These are phyloP conservation scores for Saimiri boliviensis DNA, from an alignment of 2,113 vertebrate genomes.

Conservation along the genomic window DNA sequence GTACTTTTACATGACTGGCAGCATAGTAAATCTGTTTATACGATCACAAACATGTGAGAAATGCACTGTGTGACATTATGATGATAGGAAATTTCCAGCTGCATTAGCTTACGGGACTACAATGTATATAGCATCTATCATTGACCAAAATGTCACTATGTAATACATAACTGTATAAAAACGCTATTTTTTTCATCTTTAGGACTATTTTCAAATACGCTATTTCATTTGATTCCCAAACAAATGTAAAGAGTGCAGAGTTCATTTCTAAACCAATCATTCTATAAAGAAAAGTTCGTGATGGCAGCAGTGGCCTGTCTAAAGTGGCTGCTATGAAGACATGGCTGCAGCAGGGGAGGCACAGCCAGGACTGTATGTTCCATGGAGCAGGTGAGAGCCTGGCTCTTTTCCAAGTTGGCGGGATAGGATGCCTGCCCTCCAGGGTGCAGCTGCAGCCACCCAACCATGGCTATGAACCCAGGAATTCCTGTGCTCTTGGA, in stretches of 20 bases:
- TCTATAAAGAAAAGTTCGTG: background rate
- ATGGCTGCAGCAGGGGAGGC: too few species aligned
- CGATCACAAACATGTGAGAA: background rate
- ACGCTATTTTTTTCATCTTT: background rate
- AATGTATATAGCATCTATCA: background rate
- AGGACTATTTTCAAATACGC: background rate
- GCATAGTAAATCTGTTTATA: background rate
- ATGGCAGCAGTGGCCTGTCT: too few species aligned
- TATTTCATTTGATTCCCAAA: background rate
- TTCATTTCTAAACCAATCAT: background rate
- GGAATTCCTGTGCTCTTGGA: too few species aligned
- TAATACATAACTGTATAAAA: background rate
- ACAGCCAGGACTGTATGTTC: too few species aligned
- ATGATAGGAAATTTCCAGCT: background rate
- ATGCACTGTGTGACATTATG: background rate
- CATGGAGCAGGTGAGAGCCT: too few species aligned
- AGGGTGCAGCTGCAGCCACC: too few species aligned
- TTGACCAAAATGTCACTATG: background rate
- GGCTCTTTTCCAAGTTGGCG: too few species aligned
- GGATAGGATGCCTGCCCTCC: too few species aligned
- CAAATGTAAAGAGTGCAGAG: background rate
- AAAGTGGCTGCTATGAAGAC: too few species aligned
- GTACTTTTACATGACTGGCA: background rate
- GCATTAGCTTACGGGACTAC: background rate
- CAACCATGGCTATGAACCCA: too few species aligned